phyloP scores from a whole-genome alignment of 2,797 vertebrate species.

The Synaphobranchus kaupii region DNA sequence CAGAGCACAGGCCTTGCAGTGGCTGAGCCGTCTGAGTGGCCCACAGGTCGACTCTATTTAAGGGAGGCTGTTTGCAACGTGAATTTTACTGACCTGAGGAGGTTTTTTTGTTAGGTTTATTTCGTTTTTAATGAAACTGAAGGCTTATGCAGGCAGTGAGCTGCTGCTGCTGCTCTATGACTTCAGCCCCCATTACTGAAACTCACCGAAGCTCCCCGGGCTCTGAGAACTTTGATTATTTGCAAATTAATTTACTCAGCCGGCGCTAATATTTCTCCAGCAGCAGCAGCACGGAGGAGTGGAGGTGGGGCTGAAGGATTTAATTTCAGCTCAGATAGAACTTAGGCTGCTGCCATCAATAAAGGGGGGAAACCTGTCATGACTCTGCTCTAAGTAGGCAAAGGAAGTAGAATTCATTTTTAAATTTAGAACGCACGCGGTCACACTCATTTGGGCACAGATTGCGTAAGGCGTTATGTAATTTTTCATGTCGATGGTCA shows the following conservation, averaged over 20 bases:
- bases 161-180: background rate
- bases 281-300: slow-evolving; percentile 3
- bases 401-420: background rate
- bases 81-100: slow-evolving; percentile 60
- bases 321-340: slow-evolving; percentile 56
- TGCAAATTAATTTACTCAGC: slow-evolving; percentile 57
- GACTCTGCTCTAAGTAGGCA: slow-evolving; percentile 36
- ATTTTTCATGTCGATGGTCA: slow-evolving; percentile 14
- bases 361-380: slow-evolving; percentile 46
- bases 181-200: background rate
- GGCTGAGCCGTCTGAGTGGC: background rate
- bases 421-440: background rate
- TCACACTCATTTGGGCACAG: background rate
- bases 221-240: slow-evolving; percentile 54
- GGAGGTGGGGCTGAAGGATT: slow-evolving; percentile 23
- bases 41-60: background rate
- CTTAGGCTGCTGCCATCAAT: slow-evolving; percentile 57
- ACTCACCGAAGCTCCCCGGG: background rate
- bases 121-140: background rate
- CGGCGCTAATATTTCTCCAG: slow-evolving; percentile 50
- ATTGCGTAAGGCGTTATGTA: slow-evolving; percentile 41
- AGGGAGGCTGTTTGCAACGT: slow-evolving; percentile 37
- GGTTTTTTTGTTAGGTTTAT: slow-evolving; percentile 43
- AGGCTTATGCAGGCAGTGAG: background rate
- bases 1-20: background rate